A percentile compares a stretch with the other conserved stretches of the same genome.
These are phyloP conservation scores for Litocranius walleri DNA, from an alignment of 2,113 vertebrate genomes.

Conservation along the genomic window DNA sequence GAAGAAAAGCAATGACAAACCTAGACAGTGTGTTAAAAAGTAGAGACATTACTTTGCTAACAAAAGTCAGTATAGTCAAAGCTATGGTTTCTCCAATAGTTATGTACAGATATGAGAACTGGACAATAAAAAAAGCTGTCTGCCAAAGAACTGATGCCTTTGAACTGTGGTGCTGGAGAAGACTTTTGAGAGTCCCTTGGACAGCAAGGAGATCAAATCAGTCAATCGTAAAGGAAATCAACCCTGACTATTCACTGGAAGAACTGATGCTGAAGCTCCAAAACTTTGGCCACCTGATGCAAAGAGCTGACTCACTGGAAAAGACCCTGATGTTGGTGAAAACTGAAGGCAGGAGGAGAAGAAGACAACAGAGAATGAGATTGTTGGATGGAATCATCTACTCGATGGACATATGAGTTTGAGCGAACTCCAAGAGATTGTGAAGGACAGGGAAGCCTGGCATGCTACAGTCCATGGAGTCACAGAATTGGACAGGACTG, in stretches of 20 bases:
- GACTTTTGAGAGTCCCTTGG: neutral
- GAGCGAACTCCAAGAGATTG: neutral
- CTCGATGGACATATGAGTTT: neutral
- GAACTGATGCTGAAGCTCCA: neutral
- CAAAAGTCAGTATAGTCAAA: neutral
- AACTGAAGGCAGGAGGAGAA: neutral
- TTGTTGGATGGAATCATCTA: neutral
- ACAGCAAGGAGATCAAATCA: neutral
- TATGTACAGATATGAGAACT: neutral
- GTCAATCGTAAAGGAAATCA: neutral
- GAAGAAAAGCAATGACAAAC: neutral
- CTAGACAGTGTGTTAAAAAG: neutral
- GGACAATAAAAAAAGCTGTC: neutral
- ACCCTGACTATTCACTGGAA: neutral
- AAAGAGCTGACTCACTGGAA: neutral
- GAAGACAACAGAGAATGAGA: neutral
- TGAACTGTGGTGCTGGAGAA: neutral
- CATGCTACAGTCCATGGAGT: neutral
- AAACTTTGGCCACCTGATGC: neutral
- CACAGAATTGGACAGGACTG: neutral
- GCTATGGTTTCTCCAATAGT: neutral
- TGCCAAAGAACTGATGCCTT: neutral
- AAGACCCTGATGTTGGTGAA: neutral
- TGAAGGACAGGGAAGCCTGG: neutral
- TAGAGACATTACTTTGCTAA: neutral